Evolutionary conservation across 2,888 invertebrate species (phyloP), one percentile per base, ranked within the genome.

Genomic region (Erynnis tages): DNA sequence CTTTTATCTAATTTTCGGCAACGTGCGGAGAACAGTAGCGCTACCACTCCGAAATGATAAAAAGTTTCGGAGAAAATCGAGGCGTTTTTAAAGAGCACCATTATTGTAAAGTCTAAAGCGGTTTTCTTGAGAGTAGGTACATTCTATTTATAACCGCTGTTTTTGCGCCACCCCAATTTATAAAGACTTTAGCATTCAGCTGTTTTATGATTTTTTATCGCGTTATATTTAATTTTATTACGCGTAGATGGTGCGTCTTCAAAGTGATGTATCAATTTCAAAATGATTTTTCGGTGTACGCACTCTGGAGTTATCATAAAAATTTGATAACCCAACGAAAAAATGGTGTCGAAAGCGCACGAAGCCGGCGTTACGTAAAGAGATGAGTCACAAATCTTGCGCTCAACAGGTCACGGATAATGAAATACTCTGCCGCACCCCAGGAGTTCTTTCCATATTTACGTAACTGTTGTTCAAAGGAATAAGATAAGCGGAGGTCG

Each of bases 381-480:
- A 76, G 79, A 81, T 74, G 76, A 82, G 67, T 79, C 73, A 79
- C 78, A 82, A 81, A 80, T 82, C 79, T 79, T 69, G 74, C 69
- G 79, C 70, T 85, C 86, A 87, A 86, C 86, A 87, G 87, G 87
- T 87, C 82, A 82, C 67, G 73, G 78, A 79, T 84, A 85, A 85
- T 83, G 80, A 82, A 86, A 81, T 80, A 84, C 76, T 79, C 76
- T 57, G 64, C 69, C 70, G 74, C 77, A 70, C 75, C 72, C 70
- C 72, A 73, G 77, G 76, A 79, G 79, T 71, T 77, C 73, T 76
- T 77, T 75, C 71, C 77, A 81, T 81, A 82, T 85, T 83, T 79
- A 81, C 79, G 79, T 79, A 79, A 79, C 79, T 74, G 74, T 79
- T 81, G 79, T 82, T 78, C 70, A 66, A 72, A 76, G 73, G 65